Base-by-base conservation (phyloP, 2,797 vertebrate species). In the Chelidonichthys spinosus region DNA sequence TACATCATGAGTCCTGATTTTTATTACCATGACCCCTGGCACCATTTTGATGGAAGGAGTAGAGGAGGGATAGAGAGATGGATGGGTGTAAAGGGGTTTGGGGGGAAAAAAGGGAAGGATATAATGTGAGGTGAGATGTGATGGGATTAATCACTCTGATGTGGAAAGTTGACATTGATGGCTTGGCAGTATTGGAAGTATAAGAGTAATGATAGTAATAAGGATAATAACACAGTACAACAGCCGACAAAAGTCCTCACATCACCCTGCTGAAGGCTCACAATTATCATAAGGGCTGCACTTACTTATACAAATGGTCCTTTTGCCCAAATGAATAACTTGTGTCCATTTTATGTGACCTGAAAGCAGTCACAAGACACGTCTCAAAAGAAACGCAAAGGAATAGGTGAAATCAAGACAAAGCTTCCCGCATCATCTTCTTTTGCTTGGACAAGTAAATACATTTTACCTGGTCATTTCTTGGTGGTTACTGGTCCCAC, bases 11-110 rank as follows among this genome's bases (percentile, higher is more conserved):
- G 74, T 82, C 69, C 54, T 76, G 65, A 56, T 33, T 81, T 87
- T 78, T 86, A 87, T 87, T 83, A 87, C 65, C 43, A 76, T 82
- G 83, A 88, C 87, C 83, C 72, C 85, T 88, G 85, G 87, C 83
- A 79, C 73, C 65, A 63, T 55, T 74, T 71, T 81, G 78, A 83
- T 69, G 77, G 68, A 78, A 69, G 52, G 63, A 72, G 53, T 42
- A 62, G 71, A 44, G 52, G 63, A 79, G 14, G 35, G 44, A 54
- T 43, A 25, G 75, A 84, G 76, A 68, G 73, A 79, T 82, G 63
- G 70, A 81, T 83, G 63, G 61, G 81, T 78, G 72, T 52, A 47
- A 82, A 74, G 76, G 52, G 76, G 47, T 66, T 77, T 72, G n/a
- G 42, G n/a, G 42, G 5, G 6, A 54, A 78, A 55, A 78, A 61